Conservation (phyloP, 1,140 invertebrate species). For the Tenebrio molitor region DNA sequence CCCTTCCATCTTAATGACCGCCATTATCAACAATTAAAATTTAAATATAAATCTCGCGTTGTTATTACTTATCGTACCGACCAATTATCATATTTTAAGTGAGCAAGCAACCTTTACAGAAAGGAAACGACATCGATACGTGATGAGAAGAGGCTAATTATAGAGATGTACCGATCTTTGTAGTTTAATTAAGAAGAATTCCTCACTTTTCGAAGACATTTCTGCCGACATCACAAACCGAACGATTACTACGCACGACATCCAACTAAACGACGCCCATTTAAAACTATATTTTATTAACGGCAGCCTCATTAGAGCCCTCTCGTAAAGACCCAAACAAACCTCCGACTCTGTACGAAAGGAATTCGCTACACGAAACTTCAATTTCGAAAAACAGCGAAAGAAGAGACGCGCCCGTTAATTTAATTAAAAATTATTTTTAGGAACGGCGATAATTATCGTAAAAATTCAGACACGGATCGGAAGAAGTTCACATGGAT, state of each 20-base stretch:
- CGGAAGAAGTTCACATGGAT: too few relatives aligned
- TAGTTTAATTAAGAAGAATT: slow-evolving; percentile 16
- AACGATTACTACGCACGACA: too few relatives aligned
- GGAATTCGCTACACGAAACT: too few relatives aligned
- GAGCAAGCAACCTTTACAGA: background rate
- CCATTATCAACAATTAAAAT: slow-evolving; percentile 33
- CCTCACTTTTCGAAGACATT: background rate
- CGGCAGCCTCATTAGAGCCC: background rate
- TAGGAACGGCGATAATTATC: too few relatives aligned
- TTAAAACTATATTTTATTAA: background rate
- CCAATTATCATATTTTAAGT: slow-evolving; percentile 19
- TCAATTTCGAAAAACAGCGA: too few relatives aligned
- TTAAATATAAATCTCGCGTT: slow-evolving; percentile 13
- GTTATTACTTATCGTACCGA: slow-evolving; percentile 2
- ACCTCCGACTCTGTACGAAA: too few relatives aligned
- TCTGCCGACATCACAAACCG: background rate
- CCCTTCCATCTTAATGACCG: slow-evolving; percentile 10
- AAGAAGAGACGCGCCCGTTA: too few relatives aligned
- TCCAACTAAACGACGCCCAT: background rate
- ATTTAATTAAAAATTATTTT: too few relatives aligned
- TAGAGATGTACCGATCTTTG: background rate
- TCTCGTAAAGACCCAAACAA: too few relatives aligned
- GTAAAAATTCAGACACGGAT: too few relatives aligned
- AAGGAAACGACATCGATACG: slow-evolving; percentile 22
- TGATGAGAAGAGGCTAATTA: slow-evolving; percentile 20